Evolutionary conservation across 2,888 invertebrate species (phyloP).

Genomic region (Byasa hedistus): DNA sequence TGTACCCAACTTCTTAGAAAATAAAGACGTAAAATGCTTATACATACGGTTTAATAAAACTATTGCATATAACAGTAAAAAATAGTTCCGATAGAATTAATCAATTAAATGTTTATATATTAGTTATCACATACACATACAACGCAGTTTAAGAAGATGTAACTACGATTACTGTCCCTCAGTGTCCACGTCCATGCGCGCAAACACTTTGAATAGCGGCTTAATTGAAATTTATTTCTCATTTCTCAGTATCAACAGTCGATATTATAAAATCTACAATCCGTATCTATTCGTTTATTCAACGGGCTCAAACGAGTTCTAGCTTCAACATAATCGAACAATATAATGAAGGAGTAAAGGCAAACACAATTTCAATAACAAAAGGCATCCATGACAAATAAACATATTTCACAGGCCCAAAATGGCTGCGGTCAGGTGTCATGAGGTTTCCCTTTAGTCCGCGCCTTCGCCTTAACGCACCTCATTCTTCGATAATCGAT

Average conservation of each 20-base stretch:
- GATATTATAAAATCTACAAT: conserved; percentile 74
- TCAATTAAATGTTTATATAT: not conserved
- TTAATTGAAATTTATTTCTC: conserved; percentile 80
- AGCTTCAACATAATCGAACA: conserved; percentile 74
- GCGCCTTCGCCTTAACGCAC: conserved; percentile 41
- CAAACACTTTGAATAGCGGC: conserved; percentile 66
- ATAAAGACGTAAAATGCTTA: too few species aligned
- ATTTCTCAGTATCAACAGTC: conserved; percentile 80
- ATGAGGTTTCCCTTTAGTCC: conserved; percentile 54
- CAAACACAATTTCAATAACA: conserved; percentile 80
- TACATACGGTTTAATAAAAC: not conserved
- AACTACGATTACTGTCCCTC: conserved; percentile 63
- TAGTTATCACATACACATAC: not conserved
- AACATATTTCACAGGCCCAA: conserved; percentile 79
- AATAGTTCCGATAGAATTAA: not conserved
- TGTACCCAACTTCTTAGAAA: too few species aligned
- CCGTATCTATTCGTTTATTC: conserved; percentile 70
- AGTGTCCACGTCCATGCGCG: conserved; percentile 49
- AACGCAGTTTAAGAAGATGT: conserved; percentile 58
- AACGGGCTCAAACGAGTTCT: conserved; percentile 74
- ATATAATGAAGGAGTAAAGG: conserved; percentile 79
- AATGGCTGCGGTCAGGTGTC: conserved; percentile 80
- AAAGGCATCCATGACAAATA: conserved; percentile 78
- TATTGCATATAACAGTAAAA: not conserved
- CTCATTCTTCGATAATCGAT: conserved; percentile 72